Percentiles rank a stretch among this genome's conserved stretches.
Conservation (phyloP, 2,888 invertebrate genomes). For the Dryocosmus kuriphilus region DNA sequence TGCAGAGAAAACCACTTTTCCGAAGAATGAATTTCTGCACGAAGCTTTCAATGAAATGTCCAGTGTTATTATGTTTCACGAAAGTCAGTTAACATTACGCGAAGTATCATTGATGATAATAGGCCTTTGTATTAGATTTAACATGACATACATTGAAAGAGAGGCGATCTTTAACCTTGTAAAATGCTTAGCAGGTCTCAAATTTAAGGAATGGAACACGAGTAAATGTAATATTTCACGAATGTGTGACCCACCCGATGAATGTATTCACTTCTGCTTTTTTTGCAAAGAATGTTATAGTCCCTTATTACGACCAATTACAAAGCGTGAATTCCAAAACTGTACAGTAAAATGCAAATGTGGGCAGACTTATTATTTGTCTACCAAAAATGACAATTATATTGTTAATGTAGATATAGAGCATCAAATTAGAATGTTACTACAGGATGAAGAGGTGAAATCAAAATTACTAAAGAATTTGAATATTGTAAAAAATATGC, state of each 20-base stretch:
- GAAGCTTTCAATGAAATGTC: conserved; percentile 4
- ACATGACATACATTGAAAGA: too few relatives aligned
- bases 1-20: too few relatives aligned
- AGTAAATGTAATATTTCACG: too few relatives aligned
- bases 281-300: conserved; percentile 33
- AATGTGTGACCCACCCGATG: conserved; percentile 41
- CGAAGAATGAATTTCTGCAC: too few relatives aligned
- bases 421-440: conserved; percentile 40
- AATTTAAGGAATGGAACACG: too few relatives aligned
- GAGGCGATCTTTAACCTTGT: too few relatives aligned
- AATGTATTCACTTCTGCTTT: conserved; percentile 18
- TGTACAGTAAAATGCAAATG: conserved; percentile 33
- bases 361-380: conserved; percentile 24
- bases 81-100: conserved; percentile 29
- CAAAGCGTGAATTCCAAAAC: conserved; percentile 29
- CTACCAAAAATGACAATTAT: conserved; percentile 38
- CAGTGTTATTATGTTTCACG: conserved; percentile 40
- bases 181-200: too few relatives aligned
- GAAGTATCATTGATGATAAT: conserved; percentile 43
- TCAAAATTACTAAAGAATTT: too few relatives aligned
- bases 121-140: conserved; percentile 33
- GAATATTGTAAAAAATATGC: too few relatives aligned
- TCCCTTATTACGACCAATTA: conserved; percentile 27
- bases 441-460: conserved; percentile 35
- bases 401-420: conserved; percentile 41